Conservation (phyloP, 2,797 vertebrate species). For the Choloepus didactylus region DNA sequence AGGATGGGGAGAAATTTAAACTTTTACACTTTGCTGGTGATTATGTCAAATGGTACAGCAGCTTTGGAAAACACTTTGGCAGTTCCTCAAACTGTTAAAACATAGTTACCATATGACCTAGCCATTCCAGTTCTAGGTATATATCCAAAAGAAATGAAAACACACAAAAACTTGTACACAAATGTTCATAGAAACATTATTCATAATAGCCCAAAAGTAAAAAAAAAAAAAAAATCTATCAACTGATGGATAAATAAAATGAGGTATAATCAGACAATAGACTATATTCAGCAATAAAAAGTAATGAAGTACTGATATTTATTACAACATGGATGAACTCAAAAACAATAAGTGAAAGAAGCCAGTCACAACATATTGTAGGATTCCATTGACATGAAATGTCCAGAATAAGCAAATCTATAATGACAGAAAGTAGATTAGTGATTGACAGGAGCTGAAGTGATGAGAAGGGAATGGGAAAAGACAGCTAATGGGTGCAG, state of each 20-base stretch:
- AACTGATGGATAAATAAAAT: neutral
- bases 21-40: too few relatives aligned
- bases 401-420: neutral
- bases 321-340: neutral
- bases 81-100: too few relatives aligned
- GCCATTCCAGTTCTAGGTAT: neutral
- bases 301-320: neutral
- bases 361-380: neutral
- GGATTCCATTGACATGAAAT: neutral
- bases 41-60: too few relatives aligned
- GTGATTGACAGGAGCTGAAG: neutral
- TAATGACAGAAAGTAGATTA: neutral
- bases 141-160: neutral
- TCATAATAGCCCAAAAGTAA: neutral
- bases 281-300: neutral
- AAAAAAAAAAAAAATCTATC: neutral
- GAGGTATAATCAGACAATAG: neutral
- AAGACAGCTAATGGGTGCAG: neutral
- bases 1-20: too few relatives aligned
- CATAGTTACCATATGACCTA: too few relatives aligned
- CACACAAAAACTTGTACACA: neutral
- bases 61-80: too few relatives aligned
- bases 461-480: neutral
- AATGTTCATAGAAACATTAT: neutral
- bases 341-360: neutral